Base-by-base conservation (phyloP, 2,888 invertebrate genomes). In the Dolichomitus sp. region DNA sequence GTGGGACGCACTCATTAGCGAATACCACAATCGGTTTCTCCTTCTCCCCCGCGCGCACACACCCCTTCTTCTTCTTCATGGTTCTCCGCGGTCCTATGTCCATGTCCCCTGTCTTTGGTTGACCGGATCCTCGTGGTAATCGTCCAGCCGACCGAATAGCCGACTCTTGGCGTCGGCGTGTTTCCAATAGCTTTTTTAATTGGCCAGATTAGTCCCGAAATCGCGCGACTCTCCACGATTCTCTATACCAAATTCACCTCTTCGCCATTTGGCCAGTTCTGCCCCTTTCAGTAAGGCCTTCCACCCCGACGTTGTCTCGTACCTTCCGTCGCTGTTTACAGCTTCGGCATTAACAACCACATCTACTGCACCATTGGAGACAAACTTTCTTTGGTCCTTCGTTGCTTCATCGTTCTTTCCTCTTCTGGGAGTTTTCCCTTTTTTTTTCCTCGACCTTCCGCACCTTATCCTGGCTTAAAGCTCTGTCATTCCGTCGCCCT, bases 171-270 rank as follows among this genome's bases (percentile, higher is more conserved):
- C 74, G 42, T 66, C 69, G 77, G 70, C 61, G 73, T 48, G 42
- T 37, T 79, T 83, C 79, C 69, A 63, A 69, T 78, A 88, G 87
- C 85, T 90, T 92, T 70, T 93, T 93, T 93, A 93, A 93, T 93
- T 92, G 92, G 93, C 85, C 89, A 91, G 92, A 93, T 92, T 93
- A 92, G 91, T 89, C 89, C 89, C 91, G 89, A 92, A 92, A 92
- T 91, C 91, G 88, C 89, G 87, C 61, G 75, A 83, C 80, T 84
- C 80, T 78, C 69, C 66, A 61, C 80, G 45, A 69, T 66, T 19
- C 77, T 69, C 50, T 50, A 19, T 30, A 63, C 19, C 45, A 54
- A 66, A 65, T 17, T 48, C 30, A n/a, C n/a, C 17, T 9, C 40
- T 37, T 30, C 54, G 52, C 1, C 52, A 33, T 17, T 54, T 61